phyloP scores from a whole-genome alignment of 92 coral and sea anemone species.

The Zoanthus sociatus region DNA sequence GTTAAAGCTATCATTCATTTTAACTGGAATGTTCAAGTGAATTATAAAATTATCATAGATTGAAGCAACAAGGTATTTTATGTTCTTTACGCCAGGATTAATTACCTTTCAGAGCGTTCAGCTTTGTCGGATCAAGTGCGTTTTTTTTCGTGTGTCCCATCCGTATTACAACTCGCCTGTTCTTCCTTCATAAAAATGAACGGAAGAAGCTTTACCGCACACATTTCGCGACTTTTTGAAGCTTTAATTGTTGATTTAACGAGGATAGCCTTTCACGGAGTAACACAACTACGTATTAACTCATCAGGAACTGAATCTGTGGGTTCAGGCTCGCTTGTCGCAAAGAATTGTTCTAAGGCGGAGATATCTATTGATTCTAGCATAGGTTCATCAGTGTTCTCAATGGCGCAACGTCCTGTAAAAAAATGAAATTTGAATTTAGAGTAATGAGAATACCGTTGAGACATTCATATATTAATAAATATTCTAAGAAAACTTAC shows the following conservation, averaged over 20 bases:
- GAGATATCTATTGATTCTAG: background rate
- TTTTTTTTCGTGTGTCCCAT: conserved; percentile 12
- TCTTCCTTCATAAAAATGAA: background rate
- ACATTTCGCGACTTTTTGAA: background rate
- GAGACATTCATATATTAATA: too few species aligned
- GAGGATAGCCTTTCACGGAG: background rate
- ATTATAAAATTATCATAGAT: background rate
- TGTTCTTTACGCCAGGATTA: background rate
- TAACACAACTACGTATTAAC: background rate
- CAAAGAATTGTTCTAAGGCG: background rate
- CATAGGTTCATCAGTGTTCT: background rate
- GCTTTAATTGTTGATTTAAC: background rate
- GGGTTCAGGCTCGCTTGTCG: background rate
- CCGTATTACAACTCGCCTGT: conserved; percentile 2
- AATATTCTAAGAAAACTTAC: too few species aligned
- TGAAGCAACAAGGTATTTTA: background rate
- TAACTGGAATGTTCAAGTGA: background rate
- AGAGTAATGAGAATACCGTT: too few species aligned
- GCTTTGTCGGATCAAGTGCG: conserved; percentile 6
- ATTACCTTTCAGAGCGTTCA: background rate
- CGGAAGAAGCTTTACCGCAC: conserved; percentile 12
- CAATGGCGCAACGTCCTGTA: background rate
- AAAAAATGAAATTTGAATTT: background rate
- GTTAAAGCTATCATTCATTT: background rate
- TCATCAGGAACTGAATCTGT: background rate